Evolutionary conservation across 2,888 invertebrate genomes (phyloP), one percentile per base, ranked within the genome.

Genomic region (Papilio protenor): DNA sequence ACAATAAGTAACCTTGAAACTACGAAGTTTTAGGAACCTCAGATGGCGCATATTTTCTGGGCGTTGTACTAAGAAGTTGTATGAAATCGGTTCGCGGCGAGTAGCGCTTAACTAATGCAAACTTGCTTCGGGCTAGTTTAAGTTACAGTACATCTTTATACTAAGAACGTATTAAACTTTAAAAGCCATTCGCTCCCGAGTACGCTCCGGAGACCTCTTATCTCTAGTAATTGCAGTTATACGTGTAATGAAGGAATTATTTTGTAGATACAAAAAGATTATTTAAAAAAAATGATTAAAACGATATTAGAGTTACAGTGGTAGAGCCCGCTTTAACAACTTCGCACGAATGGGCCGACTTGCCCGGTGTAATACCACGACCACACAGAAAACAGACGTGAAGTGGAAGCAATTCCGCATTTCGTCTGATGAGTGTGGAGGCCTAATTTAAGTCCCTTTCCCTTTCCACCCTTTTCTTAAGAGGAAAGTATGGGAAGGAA

Each of bases 151-250:
- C 66, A 77, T 81, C 81, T 80, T 82, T 81, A 79, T 81, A 82
- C 75, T 45, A 66, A 80, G 82, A 82, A 78, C 81, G 78, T 81
- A 80, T 82, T 83, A 83, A 83, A 83, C 79, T 82, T 81, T 81
- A 81, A 76, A 79, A 81, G 78, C 79, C 81, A 81, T 82, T 82
- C 75, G 61, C 76, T 73, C 69, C 59, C 47, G 73, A 82, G 78
- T 76, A 80, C 77, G 45, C 83, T 78, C 79, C 21, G 33, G 81
- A 79, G 83, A 76, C 81, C 79, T 74, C 80, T 83, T 76, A 59
- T 40, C 77, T 76, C 75, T 78, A 55, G 80, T 82, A 82, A 82
- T 83, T 81, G 81, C 75, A 77, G 77, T 69, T 77, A 78, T 82
- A 77, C 81, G 81, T 81, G 81, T 82, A 81, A 83, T 79, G 82